Evolutionary conservation across 2,113 vertebrate genomes (phyloP).

Genomic region (Archilochus colubris): DNA sequence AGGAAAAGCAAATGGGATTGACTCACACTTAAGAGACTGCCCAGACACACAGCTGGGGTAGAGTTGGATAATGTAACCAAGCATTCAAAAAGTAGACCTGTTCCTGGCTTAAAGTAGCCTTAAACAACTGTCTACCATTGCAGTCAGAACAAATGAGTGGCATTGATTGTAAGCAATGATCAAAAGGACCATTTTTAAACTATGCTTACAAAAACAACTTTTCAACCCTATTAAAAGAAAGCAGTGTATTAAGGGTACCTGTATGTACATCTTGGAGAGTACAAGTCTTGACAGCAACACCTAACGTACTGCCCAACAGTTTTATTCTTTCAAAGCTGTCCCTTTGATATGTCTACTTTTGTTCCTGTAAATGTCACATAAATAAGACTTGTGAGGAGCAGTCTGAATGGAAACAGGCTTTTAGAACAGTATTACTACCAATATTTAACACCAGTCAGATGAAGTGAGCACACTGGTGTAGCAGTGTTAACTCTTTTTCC

Average conservation of each 20-base stretch:
- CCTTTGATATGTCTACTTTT: not conserved
- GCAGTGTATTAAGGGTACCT: not conserved
- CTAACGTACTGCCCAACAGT: rapidly evolving
- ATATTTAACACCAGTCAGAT: not conserved
- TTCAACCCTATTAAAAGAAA: not conserved
- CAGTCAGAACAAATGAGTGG: not conserved
- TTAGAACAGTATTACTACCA: not conserved
- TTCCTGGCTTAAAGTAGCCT: not conserved
- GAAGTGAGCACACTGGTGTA: not conserved
- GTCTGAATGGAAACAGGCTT: not conserved
- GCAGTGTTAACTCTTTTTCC: not conserved
- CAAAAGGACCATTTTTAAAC: not conserved
- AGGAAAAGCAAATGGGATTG: not conserved
- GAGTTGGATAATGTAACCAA: not conserved
- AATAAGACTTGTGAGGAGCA: not conserved
- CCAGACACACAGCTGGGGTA: not conserved
- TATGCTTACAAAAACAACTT: not conserved
- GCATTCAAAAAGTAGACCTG: not conserved
- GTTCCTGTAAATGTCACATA: not conserved
- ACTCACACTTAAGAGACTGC: not conserved
- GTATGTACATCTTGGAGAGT: not conserved
- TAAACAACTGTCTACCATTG: not conserved
- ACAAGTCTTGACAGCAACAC: not conserved
- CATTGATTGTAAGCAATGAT: rapidly evolving
- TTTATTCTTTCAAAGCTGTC: not conserved